Evolutionary conservation across 2,888 invertebrate species (phyloP).

Genomic region (Cepaea hortensis): DNA sequence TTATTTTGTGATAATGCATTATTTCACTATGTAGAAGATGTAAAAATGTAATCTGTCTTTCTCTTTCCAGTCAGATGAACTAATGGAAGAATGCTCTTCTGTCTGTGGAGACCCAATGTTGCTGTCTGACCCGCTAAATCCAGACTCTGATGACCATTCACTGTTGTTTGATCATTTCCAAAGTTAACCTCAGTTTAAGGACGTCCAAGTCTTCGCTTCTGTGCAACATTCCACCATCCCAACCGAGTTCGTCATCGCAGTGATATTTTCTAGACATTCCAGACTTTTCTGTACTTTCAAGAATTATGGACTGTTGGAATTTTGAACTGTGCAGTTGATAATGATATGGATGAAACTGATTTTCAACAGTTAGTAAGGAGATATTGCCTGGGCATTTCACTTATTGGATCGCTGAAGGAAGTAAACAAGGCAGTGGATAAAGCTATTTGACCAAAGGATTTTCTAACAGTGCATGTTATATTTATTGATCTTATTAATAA

Average conservation of each 20-base stretch:
- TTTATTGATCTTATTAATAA: too few relatives aligned
- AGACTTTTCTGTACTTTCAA: background rate
- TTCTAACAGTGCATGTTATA: too few relatives aligned
- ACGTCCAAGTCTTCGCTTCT: background rate
- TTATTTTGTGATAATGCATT: too few relatives aligned
- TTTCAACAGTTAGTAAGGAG: too few relatives aligned
- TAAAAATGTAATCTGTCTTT: background rate
- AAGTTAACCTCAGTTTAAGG: background rate
- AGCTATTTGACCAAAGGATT: background rate
- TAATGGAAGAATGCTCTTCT: conserved; percentile 63
- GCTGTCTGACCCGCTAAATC: conserved; percentile 65
- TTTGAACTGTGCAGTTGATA: too few relatives aligned
- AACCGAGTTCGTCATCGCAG: background rate
- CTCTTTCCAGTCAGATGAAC: conserved; percentile 38
- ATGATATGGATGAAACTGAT: too few relatives aligned
- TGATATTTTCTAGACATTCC: background rate
- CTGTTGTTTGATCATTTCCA: conserved; percentile 34
- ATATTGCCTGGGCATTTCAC: too few relatives aligned
- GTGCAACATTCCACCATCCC: background rate
- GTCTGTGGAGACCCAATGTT: conserved; percentile 71
- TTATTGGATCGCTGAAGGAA: background rate
- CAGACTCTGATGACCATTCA: conserved; percentile 51
- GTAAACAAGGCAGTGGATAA: background rate
- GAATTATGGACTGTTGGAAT: too few relatives aligned
- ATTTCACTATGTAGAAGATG: background rate